Conservation (phyloP, 2,797 vertebrate species). For the Chaenodraco wilsoni region DNA sequence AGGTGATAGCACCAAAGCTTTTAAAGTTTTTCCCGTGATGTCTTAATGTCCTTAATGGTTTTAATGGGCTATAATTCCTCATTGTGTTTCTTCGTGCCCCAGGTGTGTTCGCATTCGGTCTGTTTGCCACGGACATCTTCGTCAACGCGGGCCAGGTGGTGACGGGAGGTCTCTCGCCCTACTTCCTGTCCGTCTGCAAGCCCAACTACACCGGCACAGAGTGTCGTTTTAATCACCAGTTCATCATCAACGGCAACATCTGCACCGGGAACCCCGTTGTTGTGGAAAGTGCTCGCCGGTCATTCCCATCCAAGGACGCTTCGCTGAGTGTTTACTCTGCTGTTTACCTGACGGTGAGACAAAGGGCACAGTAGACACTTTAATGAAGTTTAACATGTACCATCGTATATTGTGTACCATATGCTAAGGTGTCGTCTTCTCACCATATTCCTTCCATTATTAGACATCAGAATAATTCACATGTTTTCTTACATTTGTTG, state of each 20-base stretch:
- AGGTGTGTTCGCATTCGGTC: slow-evolving; percentile 98
- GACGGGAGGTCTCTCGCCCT: slow-evolving; percentile 94
- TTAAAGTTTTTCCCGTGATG: slow-evolving; percentile 3
- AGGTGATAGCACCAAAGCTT: slow-evolving; percentile 1
- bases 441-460: not conserved
- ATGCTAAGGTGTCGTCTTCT: no score
- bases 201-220: slow-evolving; percentile 95
- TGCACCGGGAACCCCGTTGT: slow-evolving; percentile 91
- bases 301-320: slow-evolving; percentile 97
- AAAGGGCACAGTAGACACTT: not conserved
- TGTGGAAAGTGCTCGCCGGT: slow-evolving; percentile 92
- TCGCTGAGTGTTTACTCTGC: slow-evolving; percentile 96
- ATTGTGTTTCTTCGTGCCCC: slow-evolving; percentile 39
- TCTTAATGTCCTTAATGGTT: slow-evolving; percentile 1
- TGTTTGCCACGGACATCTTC: slow-evolving; percentile 98
- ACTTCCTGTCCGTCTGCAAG: slow-evolving; percentile 96
- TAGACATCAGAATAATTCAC: not conserved
- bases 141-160: slow-evolving; percentile 97
- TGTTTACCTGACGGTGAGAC: slow-evolving; percentile 94
- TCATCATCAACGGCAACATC: slow-evolving; percentile 92
- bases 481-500: not conserved
- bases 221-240: slow-evolving; percentile 91
- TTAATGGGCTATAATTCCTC: slow-evolving; percentile 4
- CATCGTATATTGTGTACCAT: not conserved
- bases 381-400: not conserved